These are phyloP conservation scores for Scrobipalpa atriplicella DNA, from an alignment of 2,888 invertebrate genomes.

Conservation along the genomic window DNA sequence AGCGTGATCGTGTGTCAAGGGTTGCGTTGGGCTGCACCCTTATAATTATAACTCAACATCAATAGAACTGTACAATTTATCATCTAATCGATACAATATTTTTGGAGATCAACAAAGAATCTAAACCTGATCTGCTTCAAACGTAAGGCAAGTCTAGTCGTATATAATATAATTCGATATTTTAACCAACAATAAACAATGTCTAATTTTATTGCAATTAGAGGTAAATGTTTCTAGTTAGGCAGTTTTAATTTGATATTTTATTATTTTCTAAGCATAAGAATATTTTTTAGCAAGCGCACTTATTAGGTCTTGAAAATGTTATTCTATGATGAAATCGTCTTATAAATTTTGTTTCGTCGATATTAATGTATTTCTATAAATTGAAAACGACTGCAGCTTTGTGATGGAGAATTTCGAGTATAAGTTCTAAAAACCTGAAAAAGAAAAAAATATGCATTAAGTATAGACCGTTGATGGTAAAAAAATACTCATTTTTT, in stretches of 20 bases:
- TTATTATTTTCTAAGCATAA: neutral
- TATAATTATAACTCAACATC: neutral
- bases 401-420: neutral
- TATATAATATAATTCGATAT: neutral
- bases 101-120: slow-evolving; percentile 1
- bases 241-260: neutral
- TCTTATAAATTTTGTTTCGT: neutral
- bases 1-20: neutral
- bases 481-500: no score
- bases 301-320: neutral
- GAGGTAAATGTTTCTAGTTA: neutral
- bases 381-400: neutral
- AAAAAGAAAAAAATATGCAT: no score
- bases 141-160: neutral
- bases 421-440: neutral
- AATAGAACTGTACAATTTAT: slow-evolving; percentile 11
- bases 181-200: neutral
- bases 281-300: neutral
- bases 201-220: slow-evolving; percentile 13
- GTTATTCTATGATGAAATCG: slow-evolving; percentile 6
- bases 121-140: neutral
- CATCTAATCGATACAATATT: neutral
- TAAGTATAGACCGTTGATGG: no score
- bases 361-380: neutral
- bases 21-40: neutral